phyloP scores from a whole-genome alignment of 2,113 vertebrate species.

The Microcebus jonahi region DNA sequence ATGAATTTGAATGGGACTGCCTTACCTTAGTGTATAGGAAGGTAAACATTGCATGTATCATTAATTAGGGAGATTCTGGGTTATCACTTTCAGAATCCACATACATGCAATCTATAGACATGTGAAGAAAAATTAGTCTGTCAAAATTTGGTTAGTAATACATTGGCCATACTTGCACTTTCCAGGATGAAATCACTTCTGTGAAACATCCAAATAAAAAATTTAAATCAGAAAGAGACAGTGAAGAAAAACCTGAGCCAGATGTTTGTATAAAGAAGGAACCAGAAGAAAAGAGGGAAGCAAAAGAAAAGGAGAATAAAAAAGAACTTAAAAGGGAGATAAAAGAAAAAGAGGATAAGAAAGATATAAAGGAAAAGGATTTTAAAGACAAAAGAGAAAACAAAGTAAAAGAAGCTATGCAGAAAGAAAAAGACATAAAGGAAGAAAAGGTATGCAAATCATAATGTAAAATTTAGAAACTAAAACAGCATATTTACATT shows the following conservation, averaged over 20 bases:
- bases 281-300: conserved; percentile 89
- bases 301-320: conserved; percentile 88
- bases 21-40: conserved; percentile 47
- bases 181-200: conserved; percentile 89
- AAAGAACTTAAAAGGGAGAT: conserved; percentile 90
- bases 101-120: conserved; percentile 34
- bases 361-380: conserved; percentile 88
- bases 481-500: conserved; percentile 24
- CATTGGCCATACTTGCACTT: conserved; percentile 81
- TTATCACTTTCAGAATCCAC: conserved; percentile 55
- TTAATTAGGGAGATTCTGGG: conserved; percentile 38
- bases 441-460: conserved; percentile 87
- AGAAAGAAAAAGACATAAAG: conserved; percentile 90
- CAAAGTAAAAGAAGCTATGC: conserved; percentile 88
- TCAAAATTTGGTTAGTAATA: conserved; percentile 73
- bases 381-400: conserved; percentile 92
- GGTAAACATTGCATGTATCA: conserved; percentile 30
- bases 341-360: conserved; percentile 89
- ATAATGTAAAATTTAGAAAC: conserved; percentile 61
- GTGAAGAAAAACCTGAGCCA: conserved; percentile 87
- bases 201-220: conserved; percentile 90
- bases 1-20: not conserved
- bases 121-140: conserved; percentile 48
- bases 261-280: conserved; percentile 88
- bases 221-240: conserved; percentile 87